Base-by-base conservation (phyloP, 2,888 invertebrate genomes). In the Chymomyza caudatula region DNA sequence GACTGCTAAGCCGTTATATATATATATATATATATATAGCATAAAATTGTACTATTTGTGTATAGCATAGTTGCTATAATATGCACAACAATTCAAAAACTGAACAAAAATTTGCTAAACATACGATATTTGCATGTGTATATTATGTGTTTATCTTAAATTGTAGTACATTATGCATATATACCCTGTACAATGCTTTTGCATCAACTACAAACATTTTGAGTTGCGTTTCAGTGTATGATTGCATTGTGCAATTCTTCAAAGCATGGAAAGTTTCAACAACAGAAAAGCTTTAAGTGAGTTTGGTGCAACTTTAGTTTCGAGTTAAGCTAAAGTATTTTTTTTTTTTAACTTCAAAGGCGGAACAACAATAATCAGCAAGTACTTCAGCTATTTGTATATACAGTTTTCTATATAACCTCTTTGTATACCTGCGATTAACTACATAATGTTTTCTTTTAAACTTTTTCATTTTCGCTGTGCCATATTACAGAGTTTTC, bases 171-270 rank as follows among this genome's bases (percentile, higher is more conserved):
- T 13, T 29, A 54, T 17, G 29, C 13, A 17, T 58, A 53, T 49
- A 63, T 82, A 84, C 84, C 85, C 86, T 87, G 86, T 83, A 85
- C 78, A 76, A 78, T 71, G 85, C 71, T 70, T 64, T 71, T 60
- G 53, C 69, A 69, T 73, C 54, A 25, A 63, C 6, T 51, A 37
- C 54, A 60, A 37, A 25, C 1, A 55, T 51, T 37, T 19, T 22
- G 22, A 0, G 15, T 49, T 58, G 63, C 57, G 44, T 71, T 52
- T 66, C 4, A 17, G 20, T 69, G 23, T 72, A 76, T 87, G 87
- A 87, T 87, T 87, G 87, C 83, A 83, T 88, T 76, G 78, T 81
- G 88, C 87, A 87, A 87, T 87, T 87, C 87, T 81, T 81, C 60
- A 63, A 82, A 85, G 83, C 80, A 54, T 61, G 69, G 37, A 68